These are phyloP conservation scores for Oscheius sp. DNA, from an alignment of 2,888 invertebrate species.

Conservation along the genomic window DNA sequence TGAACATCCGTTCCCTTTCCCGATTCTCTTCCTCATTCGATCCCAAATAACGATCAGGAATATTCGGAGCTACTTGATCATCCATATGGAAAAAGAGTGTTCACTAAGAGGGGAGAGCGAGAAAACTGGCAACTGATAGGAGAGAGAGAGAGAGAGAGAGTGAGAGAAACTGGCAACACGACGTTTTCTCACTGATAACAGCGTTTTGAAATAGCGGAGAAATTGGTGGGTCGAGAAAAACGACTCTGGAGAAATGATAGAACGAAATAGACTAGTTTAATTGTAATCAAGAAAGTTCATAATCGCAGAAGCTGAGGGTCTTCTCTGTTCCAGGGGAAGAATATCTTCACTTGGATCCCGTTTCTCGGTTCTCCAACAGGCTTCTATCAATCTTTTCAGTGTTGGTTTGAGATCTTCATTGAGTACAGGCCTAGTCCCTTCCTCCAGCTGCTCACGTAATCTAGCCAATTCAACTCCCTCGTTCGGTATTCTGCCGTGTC, in stretches of 20 bases:
- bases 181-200: conserved; percentile 7
- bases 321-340: background rate
- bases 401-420: background rate
- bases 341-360: background rate
- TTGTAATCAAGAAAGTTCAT: conserved; percentile 17
- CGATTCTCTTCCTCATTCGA: background rate
- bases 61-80: background rate
- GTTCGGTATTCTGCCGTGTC: background rate
- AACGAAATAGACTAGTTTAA: background rate
- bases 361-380: conserved; percentile 27
- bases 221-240: background rate
- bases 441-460: background rate
- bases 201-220: background rate
- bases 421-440: background rate
- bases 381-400: conserved; percentile 8
- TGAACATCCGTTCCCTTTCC: background rate
- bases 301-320: conserved; percentile 1
- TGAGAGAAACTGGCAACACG: background rate
- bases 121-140: background rate
- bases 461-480: background rate
- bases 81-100: background rate
- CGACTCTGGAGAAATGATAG: background rate
- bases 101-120: background rate
- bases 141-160: background rate
- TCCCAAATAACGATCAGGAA: background rate